Conservation (phyloP, 2,113 vertebrate species). For the Burhinus oedicnemus region DNA sequence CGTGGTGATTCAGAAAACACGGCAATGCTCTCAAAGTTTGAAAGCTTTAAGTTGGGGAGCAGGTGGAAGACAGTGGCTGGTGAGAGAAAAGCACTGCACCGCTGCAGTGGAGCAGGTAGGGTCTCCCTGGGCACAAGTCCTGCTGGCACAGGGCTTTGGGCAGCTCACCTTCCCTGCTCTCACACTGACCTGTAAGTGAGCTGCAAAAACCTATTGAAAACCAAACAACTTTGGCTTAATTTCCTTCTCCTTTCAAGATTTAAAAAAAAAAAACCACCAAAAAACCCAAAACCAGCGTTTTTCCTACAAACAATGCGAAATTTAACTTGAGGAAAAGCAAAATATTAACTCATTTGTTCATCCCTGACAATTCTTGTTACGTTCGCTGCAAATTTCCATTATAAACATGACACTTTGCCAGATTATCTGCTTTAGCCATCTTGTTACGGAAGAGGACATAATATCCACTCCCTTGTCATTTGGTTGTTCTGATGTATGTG, state of each 20-base stretch:
- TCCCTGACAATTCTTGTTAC: background rate
- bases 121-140: background rate
- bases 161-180: background rate
- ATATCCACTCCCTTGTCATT: slow-evolving; percentile 19
- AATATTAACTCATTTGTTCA: background rate
- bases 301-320: background rate
- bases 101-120: background rate
- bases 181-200: background rate
- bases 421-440: slow-evolving; percentile 36
- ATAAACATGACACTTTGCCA: background rate
- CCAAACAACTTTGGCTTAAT: background rate
- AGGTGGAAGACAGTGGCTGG: background rate
- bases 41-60: background rate
- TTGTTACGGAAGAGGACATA: background rate
- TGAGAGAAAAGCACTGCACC: background rate
- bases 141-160: background rate
- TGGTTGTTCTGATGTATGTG: background rate
- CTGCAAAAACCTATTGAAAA: background rate
- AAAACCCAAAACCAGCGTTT: background rate
- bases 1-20: background rate
- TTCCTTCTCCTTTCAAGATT: background rate
- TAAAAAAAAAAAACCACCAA: no score
- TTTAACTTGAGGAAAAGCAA: background rate
- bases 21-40: no score
- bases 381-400: background rate